Conservation (phyloP, 2,888 invertebrate genomes). For the Sinhomidia bicolor region DNA sequence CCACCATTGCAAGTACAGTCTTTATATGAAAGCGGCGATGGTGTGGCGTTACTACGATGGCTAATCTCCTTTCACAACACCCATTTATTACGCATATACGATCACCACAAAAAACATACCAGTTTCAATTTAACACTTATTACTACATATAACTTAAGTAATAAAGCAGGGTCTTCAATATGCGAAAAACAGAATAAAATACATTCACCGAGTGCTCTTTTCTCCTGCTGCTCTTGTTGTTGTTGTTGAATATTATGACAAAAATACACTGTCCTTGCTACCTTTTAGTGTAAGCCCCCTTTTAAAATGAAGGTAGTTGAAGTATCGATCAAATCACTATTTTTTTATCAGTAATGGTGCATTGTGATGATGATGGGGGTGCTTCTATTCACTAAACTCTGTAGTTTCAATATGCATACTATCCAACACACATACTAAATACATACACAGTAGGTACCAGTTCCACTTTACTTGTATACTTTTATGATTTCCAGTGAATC, state of each 20-base stretch:
- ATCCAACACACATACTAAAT: neutral
- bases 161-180: slow-evolving; percentile 6
- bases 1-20: slow-evolving; percentile 77
- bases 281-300: too few relatives aligned
- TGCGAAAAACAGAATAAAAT: slow-evolving; percentile 1
- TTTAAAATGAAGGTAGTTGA: slow-evolving; percentile 48
- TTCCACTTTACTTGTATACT: neutral
- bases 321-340: slow-evolving; percentile 59
- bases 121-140: neutral
- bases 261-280: slow-evolving; percentile 2
- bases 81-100: slow-evolving; percentile 23
- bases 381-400: neutral
- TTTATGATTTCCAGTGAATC: slow-evolving; percentile 9
- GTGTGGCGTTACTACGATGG: slow-evolving; percentile 68
- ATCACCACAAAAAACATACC: neutral
- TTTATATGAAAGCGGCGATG: slow-evolving; percentile 61
- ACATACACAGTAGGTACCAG: neutral
- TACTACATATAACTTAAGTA: neutral
- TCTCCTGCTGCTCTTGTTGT: too few relatives aligned
- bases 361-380: neutral
- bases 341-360: slow-evolving; percentile 35
- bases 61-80: slow-evolving; percentile 58
- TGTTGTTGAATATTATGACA: slow-evolving; percentile 38
- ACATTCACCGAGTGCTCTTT: neutral
- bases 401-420: neutral